Evolutionary conservation across 2,797 vertebrate species (phyloP).

Genomic region (Spinibarbus caldwelli): DNA sequence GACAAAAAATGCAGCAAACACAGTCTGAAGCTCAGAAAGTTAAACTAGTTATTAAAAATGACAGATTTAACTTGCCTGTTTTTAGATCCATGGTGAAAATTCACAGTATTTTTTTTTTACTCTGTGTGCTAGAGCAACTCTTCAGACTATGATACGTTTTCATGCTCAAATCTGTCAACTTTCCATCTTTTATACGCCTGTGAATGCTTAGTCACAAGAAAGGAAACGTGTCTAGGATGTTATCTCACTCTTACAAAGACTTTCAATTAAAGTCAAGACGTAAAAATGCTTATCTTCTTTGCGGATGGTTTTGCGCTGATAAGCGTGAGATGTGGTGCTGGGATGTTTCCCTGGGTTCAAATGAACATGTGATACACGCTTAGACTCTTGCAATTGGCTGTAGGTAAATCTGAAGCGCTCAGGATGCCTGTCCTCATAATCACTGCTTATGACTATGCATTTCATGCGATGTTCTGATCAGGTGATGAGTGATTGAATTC

Average conservation of each 20-base stretch:
- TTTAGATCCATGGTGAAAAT: conserved; percentile 20
- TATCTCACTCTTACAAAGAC: neutral
- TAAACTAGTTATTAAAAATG: neutral
- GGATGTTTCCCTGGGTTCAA: neutral
- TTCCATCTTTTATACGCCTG: neutral
- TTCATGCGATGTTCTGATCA: neutral
- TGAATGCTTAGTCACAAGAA: conserved; percentile 38
- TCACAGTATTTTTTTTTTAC: neutral
- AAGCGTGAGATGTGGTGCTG: neutral
- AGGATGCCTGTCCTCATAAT: neutral
- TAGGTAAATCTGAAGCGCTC: neutral
- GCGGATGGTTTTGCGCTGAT: neutral
- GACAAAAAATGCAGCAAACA: neutral
- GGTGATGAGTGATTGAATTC: neutral
- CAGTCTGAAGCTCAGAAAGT: neutral
- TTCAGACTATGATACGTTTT: neutral
- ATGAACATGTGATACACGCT: neutral
- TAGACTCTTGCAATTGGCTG: neutral
- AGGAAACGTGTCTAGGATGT: neutral
- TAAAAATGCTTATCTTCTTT: neutral
- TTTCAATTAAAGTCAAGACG: neutral
- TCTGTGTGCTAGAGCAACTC: neutral
- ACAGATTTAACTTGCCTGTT: neutral
- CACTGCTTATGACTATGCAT: neutral
- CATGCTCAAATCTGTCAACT: neutral